These are phyloP conservation scores for Ephestia elutella DNA, from an alignment of 1,140 invertebrate genomes.

Conservation along the genomic window DNA sequence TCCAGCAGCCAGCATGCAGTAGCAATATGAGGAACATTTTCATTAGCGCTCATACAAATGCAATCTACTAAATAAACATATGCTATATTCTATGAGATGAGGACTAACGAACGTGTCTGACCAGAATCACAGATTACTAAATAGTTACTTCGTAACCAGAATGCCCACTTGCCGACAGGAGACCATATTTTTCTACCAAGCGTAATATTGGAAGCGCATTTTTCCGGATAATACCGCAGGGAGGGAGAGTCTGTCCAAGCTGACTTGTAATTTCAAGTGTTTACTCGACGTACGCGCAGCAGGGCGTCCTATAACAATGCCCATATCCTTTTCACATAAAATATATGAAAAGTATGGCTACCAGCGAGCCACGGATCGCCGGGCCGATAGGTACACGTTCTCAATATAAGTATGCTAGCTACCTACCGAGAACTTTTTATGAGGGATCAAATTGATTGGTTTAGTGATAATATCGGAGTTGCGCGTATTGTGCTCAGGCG, in stretches of 20 bases:
- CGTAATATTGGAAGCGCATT: slow-evolving; percentile 70
- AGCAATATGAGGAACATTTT: not conserved
- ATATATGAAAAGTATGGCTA: slow-evolving; percentile 69
- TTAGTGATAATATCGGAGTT: slow-evolving; percentile 62
- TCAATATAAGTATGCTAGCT: slow-evolving; percentile 53
- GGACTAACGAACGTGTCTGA: slow-evolving; percentile 15
- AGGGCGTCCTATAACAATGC: slow-evolving; percentile 61
- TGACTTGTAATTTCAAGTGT: slow-evolving; percentile 71
- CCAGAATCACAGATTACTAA: no score
- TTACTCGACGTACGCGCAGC: slow-evolving; percentile 59
- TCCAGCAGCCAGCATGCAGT: no score
- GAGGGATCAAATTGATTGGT: slow-evolving; percentile 73
- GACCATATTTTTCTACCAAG: slow-evolving; percentile 44
- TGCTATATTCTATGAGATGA: slow-evolving; percentile 11
- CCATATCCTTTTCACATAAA: slow-evolving; percentile 73
- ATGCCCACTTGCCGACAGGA: slow-evolving; percentile 8
- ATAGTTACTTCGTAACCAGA: no score
- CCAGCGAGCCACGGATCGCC: slow-evolving; percentile 56
- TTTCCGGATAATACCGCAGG: slow-evolving; percentile 25
- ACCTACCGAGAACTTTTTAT: slow-evolving; percentile 67
- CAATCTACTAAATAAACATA: not conserved
- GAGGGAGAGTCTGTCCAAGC: slow-evolving; percentile 36
- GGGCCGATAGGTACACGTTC: slow-evolving; percentile 45
- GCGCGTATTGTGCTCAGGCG: slow-evolving; percentile 43
- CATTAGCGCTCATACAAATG: not conserved